Base-by-base conservation (phyloP, 1,140 invertebrate species). In the Heliconius hewitsoni region DNA sequence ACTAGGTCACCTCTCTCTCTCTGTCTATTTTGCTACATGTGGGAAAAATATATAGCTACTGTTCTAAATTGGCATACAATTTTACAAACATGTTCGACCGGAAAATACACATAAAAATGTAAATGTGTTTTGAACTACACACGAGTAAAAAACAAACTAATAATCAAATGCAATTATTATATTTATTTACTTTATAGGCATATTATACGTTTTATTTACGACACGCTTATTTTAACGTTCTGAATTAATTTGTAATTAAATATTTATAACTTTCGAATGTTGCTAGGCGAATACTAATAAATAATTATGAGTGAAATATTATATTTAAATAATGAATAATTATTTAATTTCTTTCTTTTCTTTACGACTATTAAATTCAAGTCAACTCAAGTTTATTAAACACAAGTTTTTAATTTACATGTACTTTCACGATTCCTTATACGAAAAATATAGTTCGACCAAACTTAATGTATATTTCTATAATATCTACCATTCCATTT, bases 231-330 rank as follows among this genome's bases (percentile, higher is more conserved):
- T 66, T 66, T 27, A 66, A n/a, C 9, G 27, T 66, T 66, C 60
- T 6, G 11, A 66, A 66, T 66, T 30, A 66, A 66, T 66, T 66
- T 9, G 9, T 30, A 66, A 3, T 11, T 30, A 27, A 66, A 66
- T 30, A 66, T 66, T 66, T 66, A 66, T 66, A 27, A 66, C 60
- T 66, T 66, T 66, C 60, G 23, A 66, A 66, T 66, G 27, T 66
- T 66, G 60, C 60, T 23, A 66, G 30, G 60, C 60, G 60, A 66
- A 66, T 66, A 30, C 13, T 30, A 66, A 66, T 66, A 66, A 66
- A 66, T 30, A 66, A 66, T 27, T 30, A 66, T 66, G 11, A 66
- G 13, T 66, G 23, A 66, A 60, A 30, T 52, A 23, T 66, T 66
- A 2, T 66, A 30, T 5, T 66, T 6, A 52, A 66, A 46, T 60